Evolutionary conservation across 2,113 vertebrate species (phyloP).

Genomic region (Sinocyclocheilus anshuiensis): DNA sequence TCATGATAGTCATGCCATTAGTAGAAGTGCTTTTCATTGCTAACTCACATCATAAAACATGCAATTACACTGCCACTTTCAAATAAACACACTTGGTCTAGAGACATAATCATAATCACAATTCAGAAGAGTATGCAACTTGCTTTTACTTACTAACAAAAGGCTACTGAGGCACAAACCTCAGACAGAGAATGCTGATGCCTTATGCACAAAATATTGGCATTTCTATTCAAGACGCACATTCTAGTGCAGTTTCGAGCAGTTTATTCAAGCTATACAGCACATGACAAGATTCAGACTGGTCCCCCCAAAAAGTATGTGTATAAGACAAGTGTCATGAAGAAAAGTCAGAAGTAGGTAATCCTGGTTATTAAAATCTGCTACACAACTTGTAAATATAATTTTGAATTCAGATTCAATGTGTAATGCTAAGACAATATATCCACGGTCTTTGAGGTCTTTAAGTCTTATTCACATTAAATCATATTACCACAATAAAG

Average conservation of each 20-base stretch:
- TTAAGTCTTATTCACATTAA: constrained; percentile 23
- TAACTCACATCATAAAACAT: not conserved
- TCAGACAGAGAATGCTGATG: too few species aligned
- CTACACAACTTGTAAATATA: not conserved
- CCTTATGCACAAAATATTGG: not conserved
- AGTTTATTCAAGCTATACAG: constrained; percentile 56
- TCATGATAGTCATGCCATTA: not conserved
- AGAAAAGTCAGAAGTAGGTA: not conserved
- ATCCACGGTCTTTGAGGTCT: not conserved
- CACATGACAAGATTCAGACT: constrained; percentile 40
- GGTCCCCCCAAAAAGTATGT: constrained; percentile 17
- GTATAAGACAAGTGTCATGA: constrained; percentile 27
- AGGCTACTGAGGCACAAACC: not conserved
- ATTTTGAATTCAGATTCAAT: not conserved
- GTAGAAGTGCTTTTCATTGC: constrained; percentile 4
- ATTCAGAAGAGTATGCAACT: not conserved
- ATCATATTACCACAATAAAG: constrained; percentile 29
- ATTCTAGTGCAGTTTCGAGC: constrained; percentile 50
- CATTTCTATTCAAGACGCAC: constrained; percentile 37
- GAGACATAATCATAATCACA: not conserved
- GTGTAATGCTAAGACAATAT: not conserved
- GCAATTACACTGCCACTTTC: not conserved
- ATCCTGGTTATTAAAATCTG: constrained; percentile 22
- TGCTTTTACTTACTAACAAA: constrained; percentile 5
- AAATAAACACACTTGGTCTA: not conserved